A percentile compares a stretch with the other conserved stretches of the same genome.
Evolutionary conservation across 2,797 vertebrate genomes (phyloP).

Genomic region (Cyprinella venusta): DNA sequence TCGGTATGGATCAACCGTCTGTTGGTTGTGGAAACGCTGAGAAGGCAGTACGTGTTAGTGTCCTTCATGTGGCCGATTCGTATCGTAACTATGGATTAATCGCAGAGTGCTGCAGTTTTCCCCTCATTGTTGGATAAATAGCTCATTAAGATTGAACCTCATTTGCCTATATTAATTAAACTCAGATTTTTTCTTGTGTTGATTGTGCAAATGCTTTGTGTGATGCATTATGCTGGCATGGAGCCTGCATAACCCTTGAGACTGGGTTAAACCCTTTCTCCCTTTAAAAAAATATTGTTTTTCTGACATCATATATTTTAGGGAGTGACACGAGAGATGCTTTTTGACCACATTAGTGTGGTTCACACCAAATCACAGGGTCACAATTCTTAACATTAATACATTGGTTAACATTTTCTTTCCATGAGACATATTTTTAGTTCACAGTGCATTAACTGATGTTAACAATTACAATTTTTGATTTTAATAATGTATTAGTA

Average conservation of each 20-base stretch:
- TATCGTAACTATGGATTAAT: conserved; percentile 53
- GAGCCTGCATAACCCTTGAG: conserved; percentile 14
- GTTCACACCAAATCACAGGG: neutral
- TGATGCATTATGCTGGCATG: conserved; percentile 13
- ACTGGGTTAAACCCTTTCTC: conserved; percentile 30
- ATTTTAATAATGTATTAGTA: neutral
- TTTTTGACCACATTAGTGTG: neutral
- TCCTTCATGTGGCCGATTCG: conserved; percentile 38
- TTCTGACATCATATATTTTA: conserved; percentile 22
- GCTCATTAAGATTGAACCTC: conserved; percentile 40
- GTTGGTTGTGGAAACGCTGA: conserved; percentile 20
- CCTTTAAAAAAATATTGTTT: neutral
- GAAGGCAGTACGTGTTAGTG: conserved; percentile 39
- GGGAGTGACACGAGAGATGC: neutral
- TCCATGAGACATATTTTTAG: neutral
- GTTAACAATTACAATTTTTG: neutral
- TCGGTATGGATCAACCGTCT: conserved; percentile 45
- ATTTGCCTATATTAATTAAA: conserved; percentile 54
- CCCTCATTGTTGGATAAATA: conserved; percentile 46
- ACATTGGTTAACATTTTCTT: neutral
- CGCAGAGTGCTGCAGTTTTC: conserved; percentile 48
- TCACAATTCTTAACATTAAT: neutral
- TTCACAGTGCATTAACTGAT: neutral
- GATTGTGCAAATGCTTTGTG: conserved; percentile 24
- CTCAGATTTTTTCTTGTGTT: conserved; percentile 39